Conservation (phyloP, 2,797 vertebrate species). For the Falco naumanni region DNA sequence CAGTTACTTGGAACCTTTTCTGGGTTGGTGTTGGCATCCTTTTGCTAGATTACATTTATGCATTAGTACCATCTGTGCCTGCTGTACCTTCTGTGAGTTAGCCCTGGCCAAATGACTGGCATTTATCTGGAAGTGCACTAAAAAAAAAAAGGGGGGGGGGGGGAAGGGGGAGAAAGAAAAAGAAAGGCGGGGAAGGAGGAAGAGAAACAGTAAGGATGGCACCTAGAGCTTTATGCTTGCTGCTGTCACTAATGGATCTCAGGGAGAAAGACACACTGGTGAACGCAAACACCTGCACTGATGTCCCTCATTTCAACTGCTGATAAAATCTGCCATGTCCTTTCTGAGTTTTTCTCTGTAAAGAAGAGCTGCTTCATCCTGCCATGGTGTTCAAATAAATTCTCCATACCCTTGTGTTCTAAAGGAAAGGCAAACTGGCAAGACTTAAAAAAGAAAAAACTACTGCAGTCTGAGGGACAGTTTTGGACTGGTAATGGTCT, state of each 20-base stretch:
- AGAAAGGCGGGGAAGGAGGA: background rate
- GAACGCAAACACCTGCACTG: conserved; percentile 81
- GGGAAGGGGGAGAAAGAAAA: background rate
- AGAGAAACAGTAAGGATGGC: conserved; percentile 55
- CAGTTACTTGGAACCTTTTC: conserved; percentile 93
- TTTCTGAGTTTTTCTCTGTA: background rate
- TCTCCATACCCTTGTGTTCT: background rate
- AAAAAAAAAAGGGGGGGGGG: conserved; percentile 32
- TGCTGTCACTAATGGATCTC: conserved; percentile 75
- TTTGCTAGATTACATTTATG: conserved; percentile 98
- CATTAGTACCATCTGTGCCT: conserved; percentile 99
- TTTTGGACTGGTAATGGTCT: background rate
- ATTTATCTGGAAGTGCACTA: conserved; percentile 89
- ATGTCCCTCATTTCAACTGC: background rate
- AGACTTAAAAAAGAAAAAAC: background rate
- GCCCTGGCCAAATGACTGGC: conserved; percentile 94
- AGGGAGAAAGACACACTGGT: conserved; percentile 37
- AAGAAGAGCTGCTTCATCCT: conserved; percentile 19
- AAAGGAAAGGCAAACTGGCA: background rate
- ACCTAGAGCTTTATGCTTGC: conserved; percentile 81
- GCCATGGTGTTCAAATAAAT: background rate
- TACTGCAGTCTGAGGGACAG: background rate
- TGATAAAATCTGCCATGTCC: background rate
- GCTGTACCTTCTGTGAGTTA: conserved; percentile 94
- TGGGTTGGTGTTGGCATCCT: conserved; percentile 89